Base-by-base conservation (phyloP, 2,888 invertebrate species). In the Fabriciana adippe region DNA sequence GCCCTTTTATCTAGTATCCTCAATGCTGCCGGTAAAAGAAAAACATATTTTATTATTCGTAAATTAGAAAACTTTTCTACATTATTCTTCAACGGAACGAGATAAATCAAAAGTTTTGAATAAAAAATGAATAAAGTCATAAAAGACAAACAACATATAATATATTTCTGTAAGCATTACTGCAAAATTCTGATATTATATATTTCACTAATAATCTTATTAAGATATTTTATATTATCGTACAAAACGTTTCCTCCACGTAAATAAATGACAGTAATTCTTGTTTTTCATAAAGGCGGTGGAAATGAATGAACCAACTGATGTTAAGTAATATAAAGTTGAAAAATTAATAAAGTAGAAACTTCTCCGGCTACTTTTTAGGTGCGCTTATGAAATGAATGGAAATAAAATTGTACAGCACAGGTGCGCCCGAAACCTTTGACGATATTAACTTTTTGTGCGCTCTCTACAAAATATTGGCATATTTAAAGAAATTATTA, bases 271-370 rank as follows among this genome's bases (percentile, higher is more conserved):
- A 57, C 64, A 67, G 64, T 64, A 56, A 67, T 51, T 21, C 31
- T 47, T 62, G 18, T 63, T 70, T 68, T 72, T 72, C 53, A 68
- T 67, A 67, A 71, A 67, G 48, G 64, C 31, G 50, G 50, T 67
- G 65, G 72, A 81, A 85, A 82, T 84, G 81, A 83, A 88, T 87
- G 83, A 87, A 85, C 82, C 84, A 81, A 85, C 86, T 79, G 88
- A 86, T 88, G 86, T 84, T 88, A 86, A 88, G 90, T 89, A 91
- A 92, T 91, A 92, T 90, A 91, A 92, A 92, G 92, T 92, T 92
- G 87, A 89, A 92, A 92, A 92, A 92, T 92, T 92, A 92, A 92
- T 92, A 92, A 92, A 91, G 92, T 90, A 80, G 86, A 86, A 92
- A 92, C 87, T 92, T 90, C 85, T 84, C 82, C 82, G 82, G 86